Evolutionary conservation across 92 coral and sea anemone species (phyloP), one percentile per base, ranked within the genome.

Genomic region (Palythoa caribaeorum): DNA sequence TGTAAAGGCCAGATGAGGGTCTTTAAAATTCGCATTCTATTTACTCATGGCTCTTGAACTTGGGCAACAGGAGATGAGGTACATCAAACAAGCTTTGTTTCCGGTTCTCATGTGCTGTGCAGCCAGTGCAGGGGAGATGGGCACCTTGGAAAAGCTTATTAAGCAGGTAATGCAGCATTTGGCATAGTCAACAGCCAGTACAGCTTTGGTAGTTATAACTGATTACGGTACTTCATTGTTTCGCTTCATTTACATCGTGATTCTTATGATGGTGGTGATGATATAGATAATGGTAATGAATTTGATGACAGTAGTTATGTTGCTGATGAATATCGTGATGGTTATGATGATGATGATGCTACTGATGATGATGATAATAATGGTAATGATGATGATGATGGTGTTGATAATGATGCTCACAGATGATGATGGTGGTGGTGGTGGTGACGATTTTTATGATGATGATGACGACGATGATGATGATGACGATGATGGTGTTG

Each of bases 101-200:
- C 99, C 99, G 9, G 92, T 97, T 21, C 90, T 97, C 19, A 91
- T 97, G 96, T 95, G 99, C 77, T 97, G 95, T 40, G 99, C 99
- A 0, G 90, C 99, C 17, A 94, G 96, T 79, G 87, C 92, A 40
- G 99, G 98, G 12, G 85, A 93, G 78, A 89, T 91, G 1, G 85
- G 90, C 6, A 94, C 94, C 2, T 73, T 97, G 71, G 94, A 97
- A 75, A 93, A 93, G 75, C 89, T 97, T 17, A 83, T 94, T 37
- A 72, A 88, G 51, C 98, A 94, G 96, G 98, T 94, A 59, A 19
- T 35, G 44, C 36, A 35, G 37, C 13, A 7, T 28, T 28, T 28
- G 28, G 28, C 28, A 28, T 28, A 28, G 28, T 28, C 28, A 28
- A 28, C 28, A 28, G 28, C 28, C 28, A 28, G 28, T 28, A 28